phyloP scores from a whole-genome alignment of 2,888 invertebrate genomes.

The Eurytoma adleriae region DNA sequence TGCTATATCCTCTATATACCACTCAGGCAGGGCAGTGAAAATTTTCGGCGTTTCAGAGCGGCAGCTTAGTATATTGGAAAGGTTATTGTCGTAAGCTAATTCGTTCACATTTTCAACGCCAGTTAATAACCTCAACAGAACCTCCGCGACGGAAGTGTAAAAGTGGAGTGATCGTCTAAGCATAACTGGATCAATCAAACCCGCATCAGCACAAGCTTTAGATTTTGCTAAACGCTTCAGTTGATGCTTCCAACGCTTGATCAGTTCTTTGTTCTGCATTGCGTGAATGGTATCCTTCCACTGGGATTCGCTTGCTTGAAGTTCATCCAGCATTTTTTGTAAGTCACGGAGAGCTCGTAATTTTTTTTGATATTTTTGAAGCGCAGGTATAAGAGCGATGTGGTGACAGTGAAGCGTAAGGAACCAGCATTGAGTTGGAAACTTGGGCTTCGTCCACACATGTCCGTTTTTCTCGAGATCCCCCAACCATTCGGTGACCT shows the following conservation, averaged over 20 bases:
- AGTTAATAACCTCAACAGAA: conserved; percentile 83
- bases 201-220: conserved; percentile 94
- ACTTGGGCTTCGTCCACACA: conserved; percentile 88
- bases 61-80: conserved; percentile 78
- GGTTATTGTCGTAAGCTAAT: conserved; percentile 70
- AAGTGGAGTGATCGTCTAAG: conserved; percentile 90
- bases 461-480: conserved; percentile 80
- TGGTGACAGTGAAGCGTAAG: conserved; percentile 96
- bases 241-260: conserved; percentile 92
- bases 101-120: conserved; percentile 63
- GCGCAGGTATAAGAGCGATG: conserved; percentile 91
- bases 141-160: conserved; percentile 90
- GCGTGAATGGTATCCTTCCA: conserved; percentile 89
- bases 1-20: conserved; percentile 98
- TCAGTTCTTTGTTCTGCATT: conserved; percentile 87
- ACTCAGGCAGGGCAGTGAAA: conserved; percentile 96
- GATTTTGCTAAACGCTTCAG: conserved; percentile 85
- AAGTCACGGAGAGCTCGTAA: conserved; percentile 88
- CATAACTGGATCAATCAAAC: conserved; percentile 89
- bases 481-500: conserved; percentile 83
- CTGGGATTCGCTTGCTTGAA: conserved; percentile 87
- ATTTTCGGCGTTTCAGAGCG: conserved; percentile 82
- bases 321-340: conserved; percentile 91
- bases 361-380: conserved; percentile 89
- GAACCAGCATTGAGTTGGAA: conserved; percentile 98